Evolutionary conservation across 2,797 vertebrate species (phyloP).

Genomic region (Decapterus maruadsi): DNA sequence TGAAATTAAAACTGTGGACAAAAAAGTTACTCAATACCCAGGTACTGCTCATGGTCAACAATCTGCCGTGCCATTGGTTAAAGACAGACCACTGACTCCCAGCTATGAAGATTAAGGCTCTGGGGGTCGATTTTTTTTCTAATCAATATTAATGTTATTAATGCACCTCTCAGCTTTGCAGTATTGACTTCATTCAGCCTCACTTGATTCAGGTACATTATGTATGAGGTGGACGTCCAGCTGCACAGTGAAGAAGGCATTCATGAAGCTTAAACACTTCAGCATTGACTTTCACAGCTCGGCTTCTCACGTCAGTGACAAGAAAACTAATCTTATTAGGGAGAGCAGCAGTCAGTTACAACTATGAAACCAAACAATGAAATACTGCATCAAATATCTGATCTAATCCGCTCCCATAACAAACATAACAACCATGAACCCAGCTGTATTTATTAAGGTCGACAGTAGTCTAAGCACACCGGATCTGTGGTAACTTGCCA

Average conservation of each 20-base stretch:
- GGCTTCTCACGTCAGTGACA: neutral
- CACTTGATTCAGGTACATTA: constrained; percentile 29
- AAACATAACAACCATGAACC: too few species aligned
- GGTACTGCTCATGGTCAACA: neutral
- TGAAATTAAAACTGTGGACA: neutral
- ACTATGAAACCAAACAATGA: too few species aligned
- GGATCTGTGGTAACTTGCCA: too few species aligned
- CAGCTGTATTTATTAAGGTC: too few species aligned
- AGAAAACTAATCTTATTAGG: too few species aligned
- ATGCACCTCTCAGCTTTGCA: constrained; percentile 4
- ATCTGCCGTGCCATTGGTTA: neutral
- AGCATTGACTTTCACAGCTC: neutral
- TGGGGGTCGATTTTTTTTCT: too few species aligned
- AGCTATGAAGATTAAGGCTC: neutral
- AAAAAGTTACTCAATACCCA: neutral
- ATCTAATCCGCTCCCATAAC: too few species aligned
- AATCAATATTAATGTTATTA: neutral
- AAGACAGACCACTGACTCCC: neutral
- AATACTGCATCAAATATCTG: too few species aligned
- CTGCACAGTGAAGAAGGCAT: constrained; percentile 3
- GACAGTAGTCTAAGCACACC: too few species aligned
- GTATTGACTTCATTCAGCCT: constrained; percentile 16
- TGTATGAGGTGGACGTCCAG: constrained; percentile 18
- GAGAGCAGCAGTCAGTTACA: neutral
- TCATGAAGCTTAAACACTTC: neutral